These are phyloP conservation scores for Hypercompe scribonia DNA, from an alignment of 2,888 invertebrate genomes.

Conservation along the genomic window DNA sequence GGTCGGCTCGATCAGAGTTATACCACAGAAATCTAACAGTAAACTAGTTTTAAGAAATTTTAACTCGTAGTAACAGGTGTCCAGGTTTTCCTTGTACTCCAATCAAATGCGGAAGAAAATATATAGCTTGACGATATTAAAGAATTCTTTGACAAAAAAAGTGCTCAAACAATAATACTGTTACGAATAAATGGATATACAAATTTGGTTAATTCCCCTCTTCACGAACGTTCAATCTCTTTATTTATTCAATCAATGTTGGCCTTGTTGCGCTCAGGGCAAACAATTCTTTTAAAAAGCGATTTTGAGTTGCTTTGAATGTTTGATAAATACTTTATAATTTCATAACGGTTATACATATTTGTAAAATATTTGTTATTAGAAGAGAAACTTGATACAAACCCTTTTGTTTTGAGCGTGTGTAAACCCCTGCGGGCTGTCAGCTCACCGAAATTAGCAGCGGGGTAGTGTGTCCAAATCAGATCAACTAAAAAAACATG, in stretches of 20 bases:
- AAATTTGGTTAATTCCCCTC: slow-evolving; percentile 36
- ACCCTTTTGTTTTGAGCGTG: too few relatives aligned
- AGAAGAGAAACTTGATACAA: too few relatives aligned
- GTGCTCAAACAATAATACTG: not conserved
- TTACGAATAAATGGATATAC: slow-evolving; percentile 2
- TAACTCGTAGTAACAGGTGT: too few relatives aligned
- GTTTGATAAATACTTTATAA: slow-evolving; percentile 19
- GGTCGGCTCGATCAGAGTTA: too few relatives aligned
- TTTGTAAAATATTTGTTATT: not conserved
- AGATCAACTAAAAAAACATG: too few relatives aligned
- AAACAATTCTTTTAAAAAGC: slow-evolving; percentile 29
- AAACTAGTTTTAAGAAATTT: too few relatives aligned
- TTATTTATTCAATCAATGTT: slow-evolving; percentile 46
- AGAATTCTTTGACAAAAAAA: not conserved
- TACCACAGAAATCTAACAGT: too few relatives aligned
- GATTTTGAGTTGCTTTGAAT: slow-evolving; percentile 29
- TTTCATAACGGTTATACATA: not conserved
- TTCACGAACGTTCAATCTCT: slow-evolving; percentile 21
- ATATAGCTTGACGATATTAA: too few relatives aligned
- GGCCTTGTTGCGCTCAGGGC: slow-evolving; percentile 29
- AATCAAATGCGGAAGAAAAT: too few relatives aligned
- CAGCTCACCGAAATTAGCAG: too few relatives aligned
- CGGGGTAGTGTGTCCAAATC: too few relatives aligned
- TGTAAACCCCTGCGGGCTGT: too few relatives aligned
- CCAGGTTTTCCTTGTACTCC: not conserved